Conservation (phyloP, 2,797 vertebrate genomes). For the Erpetoichthys calabaricus region DNA sequence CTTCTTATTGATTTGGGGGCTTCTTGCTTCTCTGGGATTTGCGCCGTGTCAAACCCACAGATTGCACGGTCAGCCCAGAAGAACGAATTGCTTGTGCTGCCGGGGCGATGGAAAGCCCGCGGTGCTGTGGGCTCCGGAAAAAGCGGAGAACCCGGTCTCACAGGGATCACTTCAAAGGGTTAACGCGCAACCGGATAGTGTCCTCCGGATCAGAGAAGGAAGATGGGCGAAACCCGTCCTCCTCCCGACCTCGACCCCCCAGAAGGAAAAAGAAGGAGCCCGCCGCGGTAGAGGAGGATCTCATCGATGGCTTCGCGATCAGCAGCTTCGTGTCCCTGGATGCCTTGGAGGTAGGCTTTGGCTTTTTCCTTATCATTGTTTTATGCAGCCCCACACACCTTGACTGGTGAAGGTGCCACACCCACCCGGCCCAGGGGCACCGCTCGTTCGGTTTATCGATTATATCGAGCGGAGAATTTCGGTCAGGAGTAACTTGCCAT, state of each 20-base stretch:
- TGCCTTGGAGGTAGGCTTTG: conserved; percentile 73
- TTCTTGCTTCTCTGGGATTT: conserved; percentile 37
- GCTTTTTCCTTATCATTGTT: too few relatives aligned
- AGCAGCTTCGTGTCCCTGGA: conserved; percentile 80
- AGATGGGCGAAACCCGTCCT: conserved; percentile 59
- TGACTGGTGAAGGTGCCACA: too few relatives aligned
- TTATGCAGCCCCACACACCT: too few relatives aligned
- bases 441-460: too few relatives aligned
- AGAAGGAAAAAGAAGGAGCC: conserved; percentile 79
- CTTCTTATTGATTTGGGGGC: conserved; percentile 23
- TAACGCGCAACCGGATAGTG: conserved; percentile 43
- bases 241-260: conserved; percentile 73
- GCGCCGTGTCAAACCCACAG: conserved; percentile 23
- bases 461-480: too few relatives aligned
- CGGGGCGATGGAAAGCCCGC: conserved; percentile 76
- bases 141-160: conserved; percentile 82
- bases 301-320: conserved; percentile 91
- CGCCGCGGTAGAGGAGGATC: conserved; percentile 84
- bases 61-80: conserved; percentile 24
- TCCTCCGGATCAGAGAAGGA: conserved; percentile 79
- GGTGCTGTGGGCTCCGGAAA: conserved; percentile 70
- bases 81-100: conserved; percentile 7
- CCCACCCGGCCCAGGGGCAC: too few relatives aligned
- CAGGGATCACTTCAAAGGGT: conserved; percentile 63
- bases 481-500: too few relatives aligned